Conservation (phyloP, 2,888 invertebrate species). For the Ectobius pallidus region DNA sequence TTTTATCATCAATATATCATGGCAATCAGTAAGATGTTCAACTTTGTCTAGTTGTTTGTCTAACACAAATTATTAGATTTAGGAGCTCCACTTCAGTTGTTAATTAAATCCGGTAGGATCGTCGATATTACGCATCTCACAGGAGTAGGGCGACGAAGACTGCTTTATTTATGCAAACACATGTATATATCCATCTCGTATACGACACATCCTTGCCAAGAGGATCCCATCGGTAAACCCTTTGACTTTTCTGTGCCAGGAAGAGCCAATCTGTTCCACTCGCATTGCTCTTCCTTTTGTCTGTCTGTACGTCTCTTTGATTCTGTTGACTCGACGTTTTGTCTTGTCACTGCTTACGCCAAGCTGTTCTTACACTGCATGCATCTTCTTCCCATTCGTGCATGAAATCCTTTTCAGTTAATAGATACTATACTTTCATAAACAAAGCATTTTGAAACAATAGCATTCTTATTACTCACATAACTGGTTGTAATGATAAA, state of each 20-base stretch:
- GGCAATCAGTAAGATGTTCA: not conserved
- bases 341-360: not conserved
- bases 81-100: not conserved
- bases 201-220: not conserved
- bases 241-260: not conserved
- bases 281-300: not conserved
- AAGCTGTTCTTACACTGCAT: constrained; percentile 4
- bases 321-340: not conserved
- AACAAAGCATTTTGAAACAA: no score
- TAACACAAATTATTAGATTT: constrained; percentile 19
- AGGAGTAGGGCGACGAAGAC: not conserved
- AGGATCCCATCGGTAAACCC: not conserved
- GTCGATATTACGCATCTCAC: constrained; percentile 26
- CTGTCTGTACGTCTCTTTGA: constrained; percentile 4
- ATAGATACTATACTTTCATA: no score
- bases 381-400: no score
- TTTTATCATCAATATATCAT: constrained; percentile 9
- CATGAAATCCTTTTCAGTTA: no score
- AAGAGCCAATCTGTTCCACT: not conserved
- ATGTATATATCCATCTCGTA: constrained; percentile 6
- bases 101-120: constrained; percentile 23
- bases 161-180: not conserved
- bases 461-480: no score
- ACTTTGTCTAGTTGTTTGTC: not conserved
- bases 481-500: no score